phyloP scores from a whole-genome alignment of 2,113 vertebrate species.

The Psettodes erumei region DNA sequence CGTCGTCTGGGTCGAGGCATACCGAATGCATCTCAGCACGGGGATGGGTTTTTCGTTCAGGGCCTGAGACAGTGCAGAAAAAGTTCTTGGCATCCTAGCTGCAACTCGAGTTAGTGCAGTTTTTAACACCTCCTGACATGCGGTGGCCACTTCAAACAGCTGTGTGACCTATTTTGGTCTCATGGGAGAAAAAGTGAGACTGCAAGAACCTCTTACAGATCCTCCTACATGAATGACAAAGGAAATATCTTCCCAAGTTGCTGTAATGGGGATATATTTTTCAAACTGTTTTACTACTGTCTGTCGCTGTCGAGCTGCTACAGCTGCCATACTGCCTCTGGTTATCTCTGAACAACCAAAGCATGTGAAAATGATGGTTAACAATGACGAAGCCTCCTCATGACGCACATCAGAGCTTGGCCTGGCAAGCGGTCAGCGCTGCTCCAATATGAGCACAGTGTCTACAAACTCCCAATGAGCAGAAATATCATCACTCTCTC shows the following conservation, averaged over 20 bases:
- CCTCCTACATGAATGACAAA: constrained; percentile 14
- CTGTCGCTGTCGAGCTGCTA: background rate
- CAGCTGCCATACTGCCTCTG: constrained; percentile 3
- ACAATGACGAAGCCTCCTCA: constrained; percentile 2
- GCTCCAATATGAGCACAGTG: background rate
- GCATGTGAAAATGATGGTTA: background rate
- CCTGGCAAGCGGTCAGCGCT: background rate
- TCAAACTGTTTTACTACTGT: constrained; percentile 7
- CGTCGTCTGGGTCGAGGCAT: constrained; percentile 38
- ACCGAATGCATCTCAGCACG: constrained; percentile 38
- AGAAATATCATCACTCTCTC: constrained; percentile 22
- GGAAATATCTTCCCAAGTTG: background rate
- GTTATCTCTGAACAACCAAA: constrained; percentile 12
- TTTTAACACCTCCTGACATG: constrained; percentile 32
- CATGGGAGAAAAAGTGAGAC: background rate
- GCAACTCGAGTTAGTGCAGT: constrained; percentile 23
- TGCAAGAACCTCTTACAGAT: background rate
- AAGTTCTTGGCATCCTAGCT: no score
- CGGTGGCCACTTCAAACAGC: constrained; percentile 27
- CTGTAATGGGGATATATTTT: background rate
- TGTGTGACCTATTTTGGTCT: constrained; percentile 44
- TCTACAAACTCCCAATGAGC: constrained; percentile 13
- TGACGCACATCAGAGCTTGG: background rate
- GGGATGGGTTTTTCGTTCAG: constrained; percentile 24
- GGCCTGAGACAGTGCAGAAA: constrained; percentile 12